phyloP scores from a whole-genome alignment of 2,113 vertebrate genomes.

The Carettochelys insculpta region DNA sequence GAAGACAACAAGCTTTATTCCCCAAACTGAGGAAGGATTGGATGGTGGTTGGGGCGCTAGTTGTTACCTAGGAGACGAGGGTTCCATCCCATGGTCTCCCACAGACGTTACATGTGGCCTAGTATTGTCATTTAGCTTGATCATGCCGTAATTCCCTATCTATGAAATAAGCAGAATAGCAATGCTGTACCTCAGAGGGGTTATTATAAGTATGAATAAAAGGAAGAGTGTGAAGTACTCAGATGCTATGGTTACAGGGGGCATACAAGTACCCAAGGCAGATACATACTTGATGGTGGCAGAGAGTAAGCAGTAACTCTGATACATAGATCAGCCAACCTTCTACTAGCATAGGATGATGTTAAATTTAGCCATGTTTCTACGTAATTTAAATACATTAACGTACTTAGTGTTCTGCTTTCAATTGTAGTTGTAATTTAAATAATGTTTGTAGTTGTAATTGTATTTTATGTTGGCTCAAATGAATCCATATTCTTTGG shows the following conservation, averaged over 20 bases:
- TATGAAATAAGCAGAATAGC: not conserved
- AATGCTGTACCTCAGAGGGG: not conserved
- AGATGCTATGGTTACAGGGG: too few relatives aligned
- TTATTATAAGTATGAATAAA: not conserved
- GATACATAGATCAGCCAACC: not conserved
- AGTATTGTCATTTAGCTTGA: not conserved
- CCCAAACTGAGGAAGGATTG: not conserved
- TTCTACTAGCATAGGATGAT: not conserved
- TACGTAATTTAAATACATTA: not conserved
- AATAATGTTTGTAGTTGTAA: not conserved
- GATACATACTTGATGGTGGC: not conserved
- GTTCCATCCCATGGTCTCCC: not conserved
- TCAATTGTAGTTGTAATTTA: not conserved
- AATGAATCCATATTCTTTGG: not conserved
- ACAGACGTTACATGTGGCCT: not conserved
- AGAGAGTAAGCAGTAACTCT: too few relatives aligned
- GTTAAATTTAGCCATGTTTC: not conserved
- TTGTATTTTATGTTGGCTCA: not conserved
- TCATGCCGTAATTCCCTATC: rapidly evolving
- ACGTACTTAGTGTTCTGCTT: not conserved
- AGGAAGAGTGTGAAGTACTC: not conserved
- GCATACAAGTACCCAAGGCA: not conserved
- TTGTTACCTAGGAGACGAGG: rapidly evolving
- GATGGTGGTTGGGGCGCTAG: not conserved
- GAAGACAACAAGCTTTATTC: not conserved